phyloP scores from a whole-genome alignment of 2,888 invertebrate species.

The Gasteruption jaculator region DNA sequence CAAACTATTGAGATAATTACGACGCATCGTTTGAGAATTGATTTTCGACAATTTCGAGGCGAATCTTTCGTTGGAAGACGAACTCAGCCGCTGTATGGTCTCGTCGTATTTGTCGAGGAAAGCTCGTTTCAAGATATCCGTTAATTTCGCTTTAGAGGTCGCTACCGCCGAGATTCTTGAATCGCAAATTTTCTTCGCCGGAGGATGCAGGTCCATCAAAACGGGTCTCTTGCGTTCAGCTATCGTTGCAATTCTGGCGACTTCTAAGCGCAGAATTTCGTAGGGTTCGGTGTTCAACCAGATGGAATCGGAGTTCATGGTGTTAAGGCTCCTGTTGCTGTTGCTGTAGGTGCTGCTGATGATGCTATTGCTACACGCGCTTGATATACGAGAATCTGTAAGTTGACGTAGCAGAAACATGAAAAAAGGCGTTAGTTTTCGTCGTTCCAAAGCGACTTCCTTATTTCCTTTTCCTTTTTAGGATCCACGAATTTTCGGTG shows the following conservation, averaged over 20 bases:
- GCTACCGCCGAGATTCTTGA: constrained; percentile 4
- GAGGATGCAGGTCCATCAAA: constrained; percentile 23
- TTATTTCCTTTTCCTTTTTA: too few relatives aligned
- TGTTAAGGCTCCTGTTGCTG: too few relatives aligned
- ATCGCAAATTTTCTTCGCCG: constrained; percentile 2
- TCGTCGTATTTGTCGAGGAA: constrained; percentile 32
- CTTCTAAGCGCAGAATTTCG: constrained; percentile 29
- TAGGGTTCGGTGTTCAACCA: too few relatives aligned
- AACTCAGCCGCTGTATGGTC: constrained; percentile 3
- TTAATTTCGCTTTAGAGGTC: constrained; percentile 16
- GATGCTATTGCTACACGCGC: constrained; percentile 28
- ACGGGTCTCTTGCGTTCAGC: constrained; percentile 33
- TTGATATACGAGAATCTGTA: constrained; percentile 36
- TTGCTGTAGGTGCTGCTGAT: constrained; percentile 12
- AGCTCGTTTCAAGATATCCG: constrained; percentile 23
- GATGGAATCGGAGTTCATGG: too few relatives aligned
- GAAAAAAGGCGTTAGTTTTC: too few relatives aligned
- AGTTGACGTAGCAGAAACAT: too few relatives aligned
- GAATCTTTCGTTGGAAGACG: too few relatives aligned
- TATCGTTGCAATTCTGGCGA: constrained; percentile 28
- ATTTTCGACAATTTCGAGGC: too few relatives aligned
- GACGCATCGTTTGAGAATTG: too few relatives aligned
- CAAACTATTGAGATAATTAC: too few relatives aligned
- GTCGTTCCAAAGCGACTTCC: too few relatives aligned
- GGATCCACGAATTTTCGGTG: too few relatives aligned